Evolutionary conservation across 2,797 vertebrate genomes (phyloP).

Genomic region (Myoxocephalus aenaeus): DNA sequence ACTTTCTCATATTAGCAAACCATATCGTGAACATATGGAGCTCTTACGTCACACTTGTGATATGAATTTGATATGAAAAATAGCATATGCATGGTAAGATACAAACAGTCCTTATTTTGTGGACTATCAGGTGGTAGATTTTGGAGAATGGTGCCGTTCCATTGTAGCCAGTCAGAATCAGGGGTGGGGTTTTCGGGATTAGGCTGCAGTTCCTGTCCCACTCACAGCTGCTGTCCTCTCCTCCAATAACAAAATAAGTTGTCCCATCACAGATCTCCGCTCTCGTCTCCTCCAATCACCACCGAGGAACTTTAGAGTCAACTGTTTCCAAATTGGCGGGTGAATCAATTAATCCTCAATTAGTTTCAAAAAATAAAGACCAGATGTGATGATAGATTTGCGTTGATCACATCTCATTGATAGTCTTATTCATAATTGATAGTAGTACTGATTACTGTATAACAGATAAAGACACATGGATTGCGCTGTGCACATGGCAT

Average conservation of each 20-base stretch:
- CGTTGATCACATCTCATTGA: conserved; percentile 68
- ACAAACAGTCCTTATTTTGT: conserved; percentile 13
- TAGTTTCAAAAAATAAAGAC: conserved; percentile 41
- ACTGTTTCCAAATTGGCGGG: conserved; percentile 62
- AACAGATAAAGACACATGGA: conserved; percentile 92
- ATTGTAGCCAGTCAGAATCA: conserved; percentile 55
- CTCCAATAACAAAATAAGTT: conserved; percentile 53
- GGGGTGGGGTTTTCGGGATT: conserved; percentile 48
- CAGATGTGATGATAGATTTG: conserved; percentile 66
- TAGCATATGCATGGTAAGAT: conserved; percentile 18
- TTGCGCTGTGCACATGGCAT: conserved; percentile 87
- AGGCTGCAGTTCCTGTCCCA: conserved; percentile 73
- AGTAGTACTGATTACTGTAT: conserved; percentile 70
- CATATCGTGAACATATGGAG: conserved; percentile 63
- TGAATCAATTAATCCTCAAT: conserved; percentile 28
- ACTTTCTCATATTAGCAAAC: conserved; percentile 59
- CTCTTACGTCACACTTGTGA: conserved; percentile 54
- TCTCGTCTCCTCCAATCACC: conserved; percentile 80
- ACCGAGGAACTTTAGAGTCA: conserved; percentile 66
- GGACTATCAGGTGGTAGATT: conserved; percentile 24
- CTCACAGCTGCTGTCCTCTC: conserved; percentile 72
- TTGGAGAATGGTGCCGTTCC: conserved; percentile 19
- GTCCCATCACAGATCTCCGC: conserved; percentile 70
- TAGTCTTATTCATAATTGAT: conserved; percentile 39
- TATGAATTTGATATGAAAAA: conserved; percentile 39